Percentiles rank a stretch among this genome's conserved stretches.
These are phyloP conservation scores for Drosophila dives DNA, from an alignment of 2,888 invertebrate species.

Conservation along the genomic window DNA sequence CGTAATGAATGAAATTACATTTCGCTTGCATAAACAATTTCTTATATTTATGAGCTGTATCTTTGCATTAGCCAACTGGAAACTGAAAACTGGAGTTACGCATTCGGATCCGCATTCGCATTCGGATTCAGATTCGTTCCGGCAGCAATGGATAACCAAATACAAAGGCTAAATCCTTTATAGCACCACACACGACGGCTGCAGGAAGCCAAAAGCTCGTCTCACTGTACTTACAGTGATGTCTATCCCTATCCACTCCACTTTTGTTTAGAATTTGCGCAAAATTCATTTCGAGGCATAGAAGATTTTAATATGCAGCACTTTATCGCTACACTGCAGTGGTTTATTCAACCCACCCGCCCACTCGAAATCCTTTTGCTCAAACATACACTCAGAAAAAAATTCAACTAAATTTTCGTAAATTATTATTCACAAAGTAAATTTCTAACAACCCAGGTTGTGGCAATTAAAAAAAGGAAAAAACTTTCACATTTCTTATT, in stretches of 20 bases:
- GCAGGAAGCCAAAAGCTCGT: slow-evolving; percentile 2
- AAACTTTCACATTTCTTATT: background rate
- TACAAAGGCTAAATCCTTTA: slow-evolving; percentile 54
- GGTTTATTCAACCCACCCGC: slow-evolving; percentile 6
- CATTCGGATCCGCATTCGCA: slow-evolving; percentile 57
- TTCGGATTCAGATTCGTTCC: slow-evolving; percentile 53
- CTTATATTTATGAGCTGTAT: slow-evolving; percentile 42
- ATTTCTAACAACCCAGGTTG: background rate
- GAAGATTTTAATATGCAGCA: slow-evolving; percentile 64
- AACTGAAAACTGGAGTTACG: slow-evolving; percentile 56
- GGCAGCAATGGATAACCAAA: slow-evolving; percentile 42
- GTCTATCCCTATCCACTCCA: background rate
- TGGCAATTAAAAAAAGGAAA: background rate
- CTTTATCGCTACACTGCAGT: slow-evolving; percentile 66
- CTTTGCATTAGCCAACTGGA: slow-evolving; percentile 54
- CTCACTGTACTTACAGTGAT: background rate
- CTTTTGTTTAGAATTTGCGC: slow-evolving; percentile 71
- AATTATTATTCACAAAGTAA: background rate
- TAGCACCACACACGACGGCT: slow-evolving; percentile 28
- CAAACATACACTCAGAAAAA: slow-evolving; percentile 50
- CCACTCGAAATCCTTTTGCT: slow-evolving; percentile 15
- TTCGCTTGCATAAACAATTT: slow-evolving; percentile 63
- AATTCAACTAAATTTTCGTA: background rate
- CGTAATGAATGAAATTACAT: slow-evolving; percentile 57
- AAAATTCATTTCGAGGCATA: slow-evolving; percentile 76